Percentiles rank a stretch among this genome's conserved stretches.
phyloP scores from a whole-genome alignment of 2,797 vertebrate species.

The Tapera naevia region DNA sequence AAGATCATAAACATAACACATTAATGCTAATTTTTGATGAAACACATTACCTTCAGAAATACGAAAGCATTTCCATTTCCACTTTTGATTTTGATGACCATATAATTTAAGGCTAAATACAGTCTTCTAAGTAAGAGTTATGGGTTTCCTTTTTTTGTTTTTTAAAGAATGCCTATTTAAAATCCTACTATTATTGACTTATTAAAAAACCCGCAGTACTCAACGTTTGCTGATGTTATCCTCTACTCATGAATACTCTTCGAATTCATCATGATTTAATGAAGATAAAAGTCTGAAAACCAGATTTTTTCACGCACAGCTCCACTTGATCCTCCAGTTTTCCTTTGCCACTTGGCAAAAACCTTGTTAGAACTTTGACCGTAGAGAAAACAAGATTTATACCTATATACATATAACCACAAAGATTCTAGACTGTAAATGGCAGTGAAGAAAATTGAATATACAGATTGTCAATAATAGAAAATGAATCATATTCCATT shows the following conservation, averaged over 20 bases:
- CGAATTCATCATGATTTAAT: not conserved
- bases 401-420: not conserved
- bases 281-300: not conserved
- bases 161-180: not conserved
- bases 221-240: not conserved
- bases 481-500: not conserved
- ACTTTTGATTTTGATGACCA: not conserved
- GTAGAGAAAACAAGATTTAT: not conserved
- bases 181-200: not conserved
- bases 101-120: not conserved
- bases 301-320: not conserved
- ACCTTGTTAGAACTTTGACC: not conserved
- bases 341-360: not conserved
- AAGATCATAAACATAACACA: not conserved
- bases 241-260: not conserved
- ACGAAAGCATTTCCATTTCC: not conserved
- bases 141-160: not conserved
- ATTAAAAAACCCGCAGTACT: not conserved
- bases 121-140: not conserved
- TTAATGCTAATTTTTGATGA: not conserved
- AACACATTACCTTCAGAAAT: not conserved
- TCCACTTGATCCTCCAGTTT: not conserved
- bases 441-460: not conserved
- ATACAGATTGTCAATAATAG: not conserved
- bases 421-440: not conserved